Percentiles rank a stretch among this genome's conserved stretches.
Conservation (phyloP, 92 coral and sea anemone species). For the Parazoanthus atlanticus region DNA sequence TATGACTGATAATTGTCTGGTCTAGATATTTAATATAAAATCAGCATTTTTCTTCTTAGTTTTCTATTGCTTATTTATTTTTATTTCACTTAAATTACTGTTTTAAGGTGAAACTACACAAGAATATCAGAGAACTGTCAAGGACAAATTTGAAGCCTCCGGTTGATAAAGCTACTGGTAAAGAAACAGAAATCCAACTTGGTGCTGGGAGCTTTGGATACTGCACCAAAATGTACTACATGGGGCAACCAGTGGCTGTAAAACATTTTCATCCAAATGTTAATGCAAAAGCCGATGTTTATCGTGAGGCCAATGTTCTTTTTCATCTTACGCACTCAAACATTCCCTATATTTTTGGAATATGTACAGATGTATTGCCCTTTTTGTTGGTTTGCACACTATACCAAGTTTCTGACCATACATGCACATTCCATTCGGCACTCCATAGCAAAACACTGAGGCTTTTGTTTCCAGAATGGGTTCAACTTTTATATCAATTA, state of each 20-base stretch:
- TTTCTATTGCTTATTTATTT: too few species aligned
- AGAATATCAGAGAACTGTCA: not conserved
- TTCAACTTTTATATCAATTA: not conserved
- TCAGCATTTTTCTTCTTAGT: too few species aligned
- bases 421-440: slow-evolving; percentile 22
- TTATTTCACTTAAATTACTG: too few species aligned
- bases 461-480: slow-evolving; percentile 25
- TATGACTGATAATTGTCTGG: too few species aligned
- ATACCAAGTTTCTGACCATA: not conserved
- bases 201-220: slow-evolving; percentile 17
- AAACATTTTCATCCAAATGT: slow-evolving; percentile 7
- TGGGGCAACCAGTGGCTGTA: slow-evolving; percentile 40
- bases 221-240: not conserved
- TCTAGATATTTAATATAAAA: too few species aligned
- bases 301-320: slow-evolving; percentile 14
- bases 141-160: not conserved
- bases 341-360: slow-evolving; percentile 42
- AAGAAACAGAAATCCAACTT: not conserved
- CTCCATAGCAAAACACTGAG: not conserved
- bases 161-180: not conserved
- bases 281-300: slow-evolving; percentile 21
- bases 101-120: too few species aligned
- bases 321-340: slow-evolving; percentile 7
- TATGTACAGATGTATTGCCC: slow-evolving; percentile 12
- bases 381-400: slow-evolving; percentile 20